Conservation (phyloP, 1,140 invertebrate genomes). For the Spodoptera frugiperda region DNA sequence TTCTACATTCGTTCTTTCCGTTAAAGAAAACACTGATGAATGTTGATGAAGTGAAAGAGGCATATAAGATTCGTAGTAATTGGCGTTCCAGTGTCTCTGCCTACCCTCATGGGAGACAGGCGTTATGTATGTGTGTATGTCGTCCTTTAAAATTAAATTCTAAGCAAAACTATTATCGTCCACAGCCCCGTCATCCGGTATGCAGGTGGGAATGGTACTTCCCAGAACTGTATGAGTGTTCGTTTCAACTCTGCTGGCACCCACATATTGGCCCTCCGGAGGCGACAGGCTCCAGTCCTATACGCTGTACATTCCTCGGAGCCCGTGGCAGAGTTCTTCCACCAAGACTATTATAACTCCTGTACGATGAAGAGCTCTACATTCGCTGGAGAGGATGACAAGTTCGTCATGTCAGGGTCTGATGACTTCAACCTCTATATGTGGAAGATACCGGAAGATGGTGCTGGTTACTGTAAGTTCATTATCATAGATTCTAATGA, state of each 20-base stretch:
- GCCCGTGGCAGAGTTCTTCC: slow-evolving; percentile 94
- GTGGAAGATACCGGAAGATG: slow-evolving; percentile 93
- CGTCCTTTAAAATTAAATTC: too few species aligned
- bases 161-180: slow-evolving; percentile 4
- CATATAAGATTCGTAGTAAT: too few species aligned
- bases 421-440: slow-evolving; percentile 98
- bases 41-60: too few species aligned
- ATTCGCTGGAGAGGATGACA: slow-evolving; percentile 96
- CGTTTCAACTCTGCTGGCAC: slow-evolving; percentile 94
- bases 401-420: slow-evolving; percentile 96
- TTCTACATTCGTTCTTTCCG: too few species aligned
- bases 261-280: slow-evolving; percentile 92
- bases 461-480: slow-evolving; percentile 86
- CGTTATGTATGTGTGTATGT: too few species aligned
- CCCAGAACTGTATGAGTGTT: slow-evolving; percentile 96
- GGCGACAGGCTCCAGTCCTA: slow-evolving; percentile 93
- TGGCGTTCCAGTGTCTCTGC: too few species aligned
- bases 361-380: slow-evolving; percentile 99
- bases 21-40: too few species aligned
- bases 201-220: slow-evolving; percentile 88
- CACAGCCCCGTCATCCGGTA: slow-evolving; percentile 90
- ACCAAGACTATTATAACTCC: slow-evolving; percentile 97
- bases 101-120: too few species aligned
- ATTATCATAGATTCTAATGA: not conserved
- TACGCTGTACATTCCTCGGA: slow-evolving; percentile 90